Base-by-base conservation (phyloP, 2,888 invertebrate species). In the Drosophila colorata region DNA sequence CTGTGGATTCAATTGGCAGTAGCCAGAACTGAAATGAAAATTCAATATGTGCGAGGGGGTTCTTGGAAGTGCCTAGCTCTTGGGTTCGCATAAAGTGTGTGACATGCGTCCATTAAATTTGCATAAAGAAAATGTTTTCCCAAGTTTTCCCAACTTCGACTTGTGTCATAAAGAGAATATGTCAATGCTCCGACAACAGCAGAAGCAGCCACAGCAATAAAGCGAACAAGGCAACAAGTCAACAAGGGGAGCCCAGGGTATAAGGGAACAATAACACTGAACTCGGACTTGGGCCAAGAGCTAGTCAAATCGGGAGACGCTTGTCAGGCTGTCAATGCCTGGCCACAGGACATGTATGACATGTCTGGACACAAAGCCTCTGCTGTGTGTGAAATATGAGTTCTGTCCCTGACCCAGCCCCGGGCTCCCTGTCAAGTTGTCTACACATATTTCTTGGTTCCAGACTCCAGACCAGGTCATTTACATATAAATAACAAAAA, bases 401-500 rank as follows among this genome's bases (percentile, higher is more conserved):
- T 69, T 69, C 31, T 37, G 69, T 38, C 41, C 13, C 31, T 57
- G 66, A 14, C 23, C n/a, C 16, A 38, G 35, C 25, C 25, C 49
- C 25, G 25, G 28, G 60, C 33, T 67, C 44, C 55, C 57, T 66
- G 55, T 58, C 71, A 71, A 70, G 52, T 68, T 57, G 35, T 57
- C 58, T 41, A 49, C 49, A 55, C 31, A 18, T 9, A 20, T 56
- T 40, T 44, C 25, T 47, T 35, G 43, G 23, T 25, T 23, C 11
- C 14, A 38, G 43, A 33, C 48, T 18, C 16, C 14, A 14, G 44
- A 7, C 11, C 67, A 38, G 68, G 63, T 72, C 74, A 84, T 84
- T 84, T 88, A 74, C 83, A 84, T 84, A 84, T 88, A 84, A 87
- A 84, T 84, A 87, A 81, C 68, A 66, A 57, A 67, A 70, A 38